Conservation (phyloP, 2,113 vertebrate species). For the Dipodomys ordii region DNA sequence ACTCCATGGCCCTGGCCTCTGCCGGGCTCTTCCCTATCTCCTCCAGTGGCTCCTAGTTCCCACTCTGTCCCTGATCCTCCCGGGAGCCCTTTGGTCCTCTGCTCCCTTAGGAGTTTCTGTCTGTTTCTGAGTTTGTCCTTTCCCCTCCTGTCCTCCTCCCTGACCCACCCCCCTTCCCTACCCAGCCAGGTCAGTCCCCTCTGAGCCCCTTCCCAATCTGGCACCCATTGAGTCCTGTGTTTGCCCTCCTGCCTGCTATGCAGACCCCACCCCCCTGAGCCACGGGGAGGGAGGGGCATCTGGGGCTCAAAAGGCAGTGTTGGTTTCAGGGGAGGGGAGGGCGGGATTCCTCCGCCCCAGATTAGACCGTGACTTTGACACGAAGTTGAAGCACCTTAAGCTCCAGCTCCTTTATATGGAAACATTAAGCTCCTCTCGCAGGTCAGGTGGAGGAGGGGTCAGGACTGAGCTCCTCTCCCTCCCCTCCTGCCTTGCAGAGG, state of each 20-base stretch:
- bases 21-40: neutral
- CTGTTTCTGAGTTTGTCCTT: no score
- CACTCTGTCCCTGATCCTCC: neutral
- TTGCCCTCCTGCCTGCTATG: neutral
- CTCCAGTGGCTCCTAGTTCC: no score
- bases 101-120: neutral
- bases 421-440: slow-evolving; percentile 82
- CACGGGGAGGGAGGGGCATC: neutral
- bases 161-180: neutral
- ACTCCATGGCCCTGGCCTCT: neutral
- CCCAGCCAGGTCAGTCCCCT: no score
- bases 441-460: slow-evolving; percentile 34
- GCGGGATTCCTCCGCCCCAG: slow-evolving; percentile 65
- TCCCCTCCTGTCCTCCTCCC: no score
- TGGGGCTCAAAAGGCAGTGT: no score
- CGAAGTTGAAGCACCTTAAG: slow-evolving; percentile 81
- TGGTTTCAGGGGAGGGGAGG: neutral
- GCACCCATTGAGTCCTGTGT: neutral
- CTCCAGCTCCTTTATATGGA: slow-evolving; percentile 84
- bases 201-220: no score
- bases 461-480: neutral
- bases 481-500: neutral
- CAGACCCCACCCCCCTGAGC: neutral
- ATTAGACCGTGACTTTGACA: slow-evolving; percentile 86
- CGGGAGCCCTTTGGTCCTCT: neutral